Percentiles rank a stretch among this genome's conserved stretches.
These are phyloP conservation scores for Philypnodon macrostomus DNA, from an alignment of 2,797 vertebrate species.

Conservation along the genomic window DNA sequence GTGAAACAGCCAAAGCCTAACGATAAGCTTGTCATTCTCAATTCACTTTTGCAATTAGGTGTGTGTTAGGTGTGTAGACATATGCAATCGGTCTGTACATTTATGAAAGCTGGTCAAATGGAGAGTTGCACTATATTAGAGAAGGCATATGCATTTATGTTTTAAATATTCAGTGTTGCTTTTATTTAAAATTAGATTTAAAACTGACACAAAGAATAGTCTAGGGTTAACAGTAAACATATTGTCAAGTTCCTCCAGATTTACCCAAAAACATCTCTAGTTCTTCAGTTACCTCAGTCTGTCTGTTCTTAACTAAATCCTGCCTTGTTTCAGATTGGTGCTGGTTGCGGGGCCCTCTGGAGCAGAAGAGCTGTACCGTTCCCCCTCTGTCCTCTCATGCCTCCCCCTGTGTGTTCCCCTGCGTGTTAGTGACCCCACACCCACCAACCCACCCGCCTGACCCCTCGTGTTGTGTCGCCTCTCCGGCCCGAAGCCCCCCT, in stretches of 20 bases:
- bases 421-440: conserved; percentile 64
- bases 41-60: not conserved
- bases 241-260: too few relatives aligned
- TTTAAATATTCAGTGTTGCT: too few relatives aligned
- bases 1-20: not conserved
- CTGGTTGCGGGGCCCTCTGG: conserved; percentile 59
- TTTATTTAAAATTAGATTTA: too few relatives aligned
- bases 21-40: conserved; percentile 4
- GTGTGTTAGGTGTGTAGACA: not conserved
- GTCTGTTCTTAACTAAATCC: not conserved
- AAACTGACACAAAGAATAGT: too few relatives aligned
- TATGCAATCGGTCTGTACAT: not conserved
- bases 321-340: conserved; percentile 42
- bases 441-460: conserved; percentile 52
- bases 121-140: too few relatives aligned
- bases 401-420: conserved; percentile 65
- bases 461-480: conserved; percentile 43
- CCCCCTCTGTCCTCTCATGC: conserved; percentile 72
- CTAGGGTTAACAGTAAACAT: too few relatives aligned
- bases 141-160: too few relatives aligned
- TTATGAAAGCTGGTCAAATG: too few relatives aligned
- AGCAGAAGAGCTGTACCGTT: conserved; percentile 64
- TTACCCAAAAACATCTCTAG: not conserved
- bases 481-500: conserved; percentile 60
- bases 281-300: not conserved